Evolutionary conservation across 2,888 invertebrate species (phyloP), one percentile per base, ranked within the genome.

Genomic region (Alcis repandata): DNA sequence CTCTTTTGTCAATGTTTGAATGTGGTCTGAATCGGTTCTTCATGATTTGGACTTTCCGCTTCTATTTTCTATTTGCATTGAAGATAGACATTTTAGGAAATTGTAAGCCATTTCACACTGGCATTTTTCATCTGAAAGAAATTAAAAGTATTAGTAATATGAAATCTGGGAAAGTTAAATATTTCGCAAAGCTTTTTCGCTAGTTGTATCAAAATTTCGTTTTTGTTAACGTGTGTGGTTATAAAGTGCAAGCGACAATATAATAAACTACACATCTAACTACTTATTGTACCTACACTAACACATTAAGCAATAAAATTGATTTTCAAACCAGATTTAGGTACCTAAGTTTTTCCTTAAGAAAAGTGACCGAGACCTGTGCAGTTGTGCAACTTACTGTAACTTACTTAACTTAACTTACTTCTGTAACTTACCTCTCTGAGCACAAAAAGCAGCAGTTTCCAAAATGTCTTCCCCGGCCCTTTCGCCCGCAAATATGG

Each of bases 61-160:
- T 58, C 83, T 77, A 69, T 79, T 85, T 40, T 86, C 84, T 40
- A 92, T 88, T 63, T 88, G 86, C 67, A 77, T 83, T 33, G 89
- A 85, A 86, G 94, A 92, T 7, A 94, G 72, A 71, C 95, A 95
- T 73, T 93, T 94, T n/a, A 92, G 75, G 67, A 94, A 94, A 53
- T 88, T 84, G 74, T 94, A 95, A 0, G 94, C 85, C 66, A 89
- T 86, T 1, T 94, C 90, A 68, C 95, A 95, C 40, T 86, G 86
- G 80, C 94, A 94, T 0, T 79, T 77, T 74, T 92, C 91, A 61
- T 80, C 93, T 94, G 86, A 52, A 87, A 87, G 59, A 59, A 64
- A 58, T 2, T 7, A 64, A 56, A 51, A 58, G 45, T 8, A 32
- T n/a, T n/a, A n/a, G n/a, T n/a, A n/a, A 19, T 45, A 45, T n/a